Evolutionary conservation across 2,888 invertebrate species (phyloP), one percentile per base, ranked within the genome.

Genomic region (Epistrophe grossulariae): DNA sequence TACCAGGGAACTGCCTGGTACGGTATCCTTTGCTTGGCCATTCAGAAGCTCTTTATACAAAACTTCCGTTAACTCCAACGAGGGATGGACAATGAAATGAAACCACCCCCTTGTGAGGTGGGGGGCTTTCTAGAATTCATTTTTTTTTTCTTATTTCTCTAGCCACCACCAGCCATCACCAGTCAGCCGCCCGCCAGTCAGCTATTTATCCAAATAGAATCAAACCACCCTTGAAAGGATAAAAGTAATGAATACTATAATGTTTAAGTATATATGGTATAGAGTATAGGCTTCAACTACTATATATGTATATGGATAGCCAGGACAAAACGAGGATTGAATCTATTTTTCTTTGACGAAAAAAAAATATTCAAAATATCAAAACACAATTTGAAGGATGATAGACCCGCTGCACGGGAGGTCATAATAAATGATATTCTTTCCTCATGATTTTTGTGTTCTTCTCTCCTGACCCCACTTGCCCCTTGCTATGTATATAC

Each of bases 71-170:
- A 77, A 88, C 88, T 85, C 88, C 73, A 76, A 85, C 84, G 89
- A 85, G 89, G 89, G 89, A 89, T 89, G 90, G 89, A 89, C 90
- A 90, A 77, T 82, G 78, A 76, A 84, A 79, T 71, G 84, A 84
- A 82, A 72, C 83, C 88, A 81, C 77, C 80, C 78, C 66, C 74
- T 78, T 81, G 35, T 57, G n/a, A 24, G 43, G 62, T 31, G 68
- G 62, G 35, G 35, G 0, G 62, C 43, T 79, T 79, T 79, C 24
- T 64, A 60, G 59, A 40, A 70, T 48, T 43, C 11, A 11, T 68
- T 68, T 17, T 40, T 28, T 40, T 66, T 43, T n/a, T n/a, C n/a
- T n/a, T 35, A 55, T 28, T 66, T 43, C 17, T 64, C 45, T 60
- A 43, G 40, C 59, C 59, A 50, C 55, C 59, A 68, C 45, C 57